These are phyloP conservation scores for Triplophysa bombifrons DNA, from an alignment of 2,797 vertebrate genomes.

Conservation along the genomic window DNA sequence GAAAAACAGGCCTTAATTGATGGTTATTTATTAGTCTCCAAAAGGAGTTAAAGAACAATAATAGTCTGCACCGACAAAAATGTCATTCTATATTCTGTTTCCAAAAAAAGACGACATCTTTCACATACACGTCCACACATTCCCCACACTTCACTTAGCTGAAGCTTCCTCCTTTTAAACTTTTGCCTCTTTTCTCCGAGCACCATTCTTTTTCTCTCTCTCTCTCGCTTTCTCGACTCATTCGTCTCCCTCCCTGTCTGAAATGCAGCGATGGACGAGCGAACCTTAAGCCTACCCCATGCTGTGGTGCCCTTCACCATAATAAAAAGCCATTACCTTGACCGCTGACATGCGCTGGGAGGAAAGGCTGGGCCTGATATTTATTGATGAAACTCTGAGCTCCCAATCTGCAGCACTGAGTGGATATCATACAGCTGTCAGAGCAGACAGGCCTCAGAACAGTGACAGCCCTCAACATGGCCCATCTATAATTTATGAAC, in stretches of 20 bases:
- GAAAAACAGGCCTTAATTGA: neutral
- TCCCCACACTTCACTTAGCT: constrained; percentile 73
- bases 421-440: constrained; percentile 99
- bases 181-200: constrained; percentile 62
- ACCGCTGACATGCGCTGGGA: constrained; percentile 94
- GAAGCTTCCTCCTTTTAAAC: constrained; percentile 76
- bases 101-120: constrained; percentile 23
- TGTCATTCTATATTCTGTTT: neutral
- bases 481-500: constrained; percentile 97
- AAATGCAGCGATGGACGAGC: constrained; percentile 83
- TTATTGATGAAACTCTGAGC: constrained; percentile 99
- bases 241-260: constrained; percentile 55
- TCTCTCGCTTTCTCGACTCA: constrained; percentile 65
- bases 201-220: constrained; percentile 18
- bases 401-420: constrained; percentile 98
- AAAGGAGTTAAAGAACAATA: neutral
- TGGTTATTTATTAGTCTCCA: neutral
- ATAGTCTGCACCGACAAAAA: neutral
- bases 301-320: constrained; percentile 87
- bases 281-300: constrained; percentile 85
- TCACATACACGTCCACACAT: constrained; percentile 62
- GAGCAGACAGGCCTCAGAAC: constrained; percentile 88
- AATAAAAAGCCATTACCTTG: constrained; percentile 98
- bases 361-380: constrained; percentile 96
- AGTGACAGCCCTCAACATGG: constrained; percentile 94